Conservation (phyloP, 2,797 vertebrate genomes). For the Enteromius thamalakanensis region DNA sequence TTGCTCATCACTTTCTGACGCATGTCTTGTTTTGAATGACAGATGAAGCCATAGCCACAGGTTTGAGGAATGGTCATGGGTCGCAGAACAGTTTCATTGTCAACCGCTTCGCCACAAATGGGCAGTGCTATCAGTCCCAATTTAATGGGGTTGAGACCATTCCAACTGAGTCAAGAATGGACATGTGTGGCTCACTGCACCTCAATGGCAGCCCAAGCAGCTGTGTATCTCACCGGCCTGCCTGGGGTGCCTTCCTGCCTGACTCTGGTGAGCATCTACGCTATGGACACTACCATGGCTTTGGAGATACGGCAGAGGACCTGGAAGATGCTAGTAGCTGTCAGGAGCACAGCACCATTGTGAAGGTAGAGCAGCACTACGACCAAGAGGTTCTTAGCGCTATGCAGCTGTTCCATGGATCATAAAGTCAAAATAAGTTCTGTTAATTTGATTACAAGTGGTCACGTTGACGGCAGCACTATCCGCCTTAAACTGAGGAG, state of each 20-base stretch:
- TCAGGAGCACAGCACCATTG: slow-evolving; percentile 75
- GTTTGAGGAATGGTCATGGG: slow-evolving; percentile 80
- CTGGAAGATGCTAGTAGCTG: slow-evolving; percentile 80
- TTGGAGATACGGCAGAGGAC: slow-evolving; percentile 94
- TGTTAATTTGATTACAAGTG: slow-evolving; percentile 2
- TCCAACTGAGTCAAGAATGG: slow-evolving; percentile 55
- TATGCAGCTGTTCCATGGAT: slow-evolving; percentile 83
- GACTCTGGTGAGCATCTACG: slow-evolving; percentile 81
- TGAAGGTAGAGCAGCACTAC: slow-evolving; percentile 76
- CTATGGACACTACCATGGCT: slow-evolving; percentile 94
- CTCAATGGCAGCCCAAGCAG: slow-evolving; percentile 83
- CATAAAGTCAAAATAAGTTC: slow-evolving; percentile 67
- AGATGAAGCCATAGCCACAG: slow-evolving; percentile 83
- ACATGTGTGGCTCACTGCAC: slow-evolving; percentile 93
- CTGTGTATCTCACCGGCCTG: slow-evolving; percentile 78
- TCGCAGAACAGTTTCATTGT: slow-evolving; percentile 70
- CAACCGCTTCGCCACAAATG: slow-evolving; percentile 76
- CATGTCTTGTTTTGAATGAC: slow-evolving; percentile 74
- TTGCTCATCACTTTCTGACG: slow-evolving; percentile 32
- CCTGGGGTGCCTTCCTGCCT: slow-evolving; percentile 66
- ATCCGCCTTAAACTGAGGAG: slow-evolving; percentile 55
- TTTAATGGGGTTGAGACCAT: slow-evolving; percentile 68
- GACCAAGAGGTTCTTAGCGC: slow-evolving; percentile 75
- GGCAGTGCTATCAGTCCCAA: slow-evolving; percentile 65
- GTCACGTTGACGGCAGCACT: slow-evolving; percentile 16